Base-by-base conservation (phyloP, 2,888 invertebrate genomes). In the Drosophila pseudotakahashii region DNA sequence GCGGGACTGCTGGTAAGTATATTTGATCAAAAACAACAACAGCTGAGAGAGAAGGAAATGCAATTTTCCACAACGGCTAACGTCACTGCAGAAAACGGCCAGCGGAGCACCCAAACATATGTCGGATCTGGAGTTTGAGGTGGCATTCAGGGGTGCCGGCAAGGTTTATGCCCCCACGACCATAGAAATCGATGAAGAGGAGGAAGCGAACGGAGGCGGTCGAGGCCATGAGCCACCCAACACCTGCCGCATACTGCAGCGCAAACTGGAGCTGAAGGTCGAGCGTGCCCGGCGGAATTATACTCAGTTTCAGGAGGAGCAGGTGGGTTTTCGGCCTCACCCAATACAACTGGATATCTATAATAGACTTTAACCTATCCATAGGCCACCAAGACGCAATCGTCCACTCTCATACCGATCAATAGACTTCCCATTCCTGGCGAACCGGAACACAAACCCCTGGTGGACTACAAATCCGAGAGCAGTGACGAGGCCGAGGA, bases 381-480 rank as follows among this genome's bases (percentile, higher is more conserved):
- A n/a, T 51, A 92, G 91, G 85, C 86, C 39, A 89, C 81, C 23
- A 92, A 91, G 78, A 84, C 90, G 36, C 92, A 91, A 59, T 89
- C 91, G 34, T 89, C 91, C 50, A 90, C 86, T 36, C 78, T 92
- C 23, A 92, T 92, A 84, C 92, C 92, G 42, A 92, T 92, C 41
- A 91, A 82, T 67, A 88, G 92, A 36, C 79, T 92, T 50, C 85
- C 91, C 64, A 92, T 92, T 75, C 92, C 92, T 10, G 91, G 92
- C 7, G 90, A 90, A 60, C 71, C 79, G 11, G 92, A 92, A 58
- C 90, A 89, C 62, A 89, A 91, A 68, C 92, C 92, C 13, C 78
- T 92, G 50, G 92, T 92, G 32, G 92, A 92, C 64, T 92, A 92
- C 67, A 91, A 92, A 83, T 91, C 92, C 16, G 92, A 92, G 61